Evolutionary conservation across 2,888 invertebrate genomes (phyloP), one percentile per base, ranked within the genome.

Genomic region (Gryllus longicercus): DNA sequence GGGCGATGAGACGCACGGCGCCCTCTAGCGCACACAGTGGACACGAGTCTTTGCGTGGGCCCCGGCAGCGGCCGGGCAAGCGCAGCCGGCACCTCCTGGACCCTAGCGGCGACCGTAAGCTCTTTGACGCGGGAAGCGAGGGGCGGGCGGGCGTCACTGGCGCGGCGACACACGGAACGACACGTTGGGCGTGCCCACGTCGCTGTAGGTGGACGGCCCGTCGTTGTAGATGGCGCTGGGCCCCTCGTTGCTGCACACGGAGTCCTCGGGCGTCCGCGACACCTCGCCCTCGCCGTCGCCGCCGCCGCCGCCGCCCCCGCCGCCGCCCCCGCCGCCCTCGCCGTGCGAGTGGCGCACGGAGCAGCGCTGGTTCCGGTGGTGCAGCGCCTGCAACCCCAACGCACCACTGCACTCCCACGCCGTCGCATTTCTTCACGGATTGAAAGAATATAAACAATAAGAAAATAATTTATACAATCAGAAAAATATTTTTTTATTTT

Each of bases 221-320:
- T 86, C 86, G 77, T 84, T 85, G 81, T 85, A 86, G 81, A 86
- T 84, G 76, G 85, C 86, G 79, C 85, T 85, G 77, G 94, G 93
- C 3, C 95, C 96, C 88, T 96, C 96, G 83, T 91, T 93, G 84
- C 95, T 95, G 88, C 96, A 96, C 76, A 96, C 95, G 2, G 96
- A 96, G 88, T 96, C 96, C 87, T 96, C 96, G 16, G 96, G 96
- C 23, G 96, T 96, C 83, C 94, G 91, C 38, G 95, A 95, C 79
- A 93, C 93, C 88, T 95, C 95, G 23, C 92, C 92, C 87, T 93
- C 93, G 83, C 92, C 92, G 80, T 91, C 90, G 86, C 93, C 93
- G 89, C 89, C 92, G 88, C 90, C 87, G 87, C 91, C 86, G 88
- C 91, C 84, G 86, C 82, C 74, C 74, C 80, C 77, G 74, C 79